Evolutionary conservation across 2,797 vertebrate genomes (phyloP).

Genomic region (Catamblyrhynchus diadema): DNA sequence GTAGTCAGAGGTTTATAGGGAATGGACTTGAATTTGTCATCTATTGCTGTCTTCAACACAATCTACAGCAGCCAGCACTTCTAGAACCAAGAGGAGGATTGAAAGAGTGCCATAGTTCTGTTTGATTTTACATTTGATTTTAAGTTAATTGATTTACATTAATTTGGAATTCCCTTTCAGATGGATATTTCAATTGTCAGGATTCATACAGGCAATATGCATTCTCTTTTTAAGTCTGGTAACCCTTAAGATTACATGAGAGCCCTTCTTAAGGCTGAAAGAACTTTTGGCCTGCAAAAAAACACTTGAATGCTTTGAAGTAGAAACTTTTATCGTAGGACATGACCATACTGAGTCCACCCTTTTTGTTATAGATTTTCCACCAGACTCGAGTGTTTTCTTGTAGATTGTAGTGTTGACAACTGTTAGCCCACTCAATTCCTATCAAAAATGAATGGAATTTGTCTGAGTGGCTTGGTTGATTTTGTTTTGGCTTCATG

Average conservation of each 20-base stretch:
- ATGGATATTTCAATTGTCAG: background rate
- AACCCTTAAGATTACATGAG: background rate
- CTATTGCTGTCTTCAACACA: background rate
- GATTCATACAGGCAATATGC: background rate
- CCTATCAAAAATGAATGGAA: background rate
- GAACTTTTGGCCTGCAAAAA: background rate
- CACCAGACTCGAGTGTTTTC: background rate
- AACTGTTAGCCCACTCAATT: background rate
- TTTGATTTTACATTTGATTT: background rate
- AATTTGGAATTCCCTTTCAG: background rate
- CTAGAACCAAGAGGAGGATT: background rate
- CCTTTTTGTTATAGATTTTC: background rate
- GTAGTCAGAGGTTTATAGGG: background rate
- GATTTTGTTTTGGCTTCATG: background rate
- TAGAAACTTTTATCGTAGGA: background rate
- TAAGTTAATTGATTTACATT: background rate
- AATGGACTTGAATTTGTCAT: background rate
- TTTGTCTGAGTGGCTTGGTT: background rate
- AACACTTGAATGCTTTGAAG: background rate
- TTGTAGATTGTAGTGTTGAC: background rate
- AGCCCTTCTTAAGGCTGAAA: background rate
- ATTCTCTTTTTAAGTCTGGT: background rate
- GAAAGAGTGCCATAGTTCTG: background rate
- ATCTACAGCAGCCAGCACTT: background rate
- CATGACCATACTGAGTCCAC: background rate